phyloP scores from a whole-genome alignment of 2,113 vertebrate species.

The Nothoprocta pentlandii region DNA sequence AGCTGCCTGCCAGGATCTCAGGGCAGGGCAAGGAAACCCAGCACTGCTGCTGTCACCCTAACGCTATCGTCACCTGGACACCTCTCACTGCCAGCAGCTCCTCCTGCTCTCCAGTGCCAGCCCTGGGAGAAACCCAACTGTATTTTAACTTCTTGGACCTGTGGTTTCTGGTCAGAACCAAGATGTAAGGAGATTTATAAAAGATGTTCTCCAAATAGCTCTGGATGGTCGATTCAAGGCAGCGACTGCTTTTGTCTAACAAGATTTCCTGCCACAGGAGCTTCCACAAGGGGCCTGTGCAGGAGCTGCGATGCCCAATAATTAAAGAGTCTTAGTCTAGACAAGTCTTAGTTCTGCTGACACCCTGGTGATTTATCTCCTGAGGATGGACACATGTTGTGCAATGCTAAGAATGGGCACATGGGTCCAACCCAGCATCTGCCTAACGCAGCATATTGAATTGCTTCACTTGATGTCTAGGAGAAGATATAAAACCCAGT shows the following conservation, averaged over 20 bases:
- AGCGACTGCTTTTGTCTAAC: neutral
- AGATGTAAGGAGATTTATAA: neutral
- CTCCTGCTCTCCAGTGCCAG: neutral
- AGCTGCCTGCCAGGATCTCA: neutral
- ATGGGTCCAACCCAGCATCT: neutral
- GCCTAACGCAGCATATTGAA: neutral
- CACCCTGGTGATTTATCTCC: neutral
- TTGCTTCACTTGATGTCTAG: neutral
- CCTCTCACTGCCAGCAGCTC: neutral
- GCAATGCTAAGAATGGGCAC: neutral
- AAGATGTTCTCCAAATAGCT: neutral
- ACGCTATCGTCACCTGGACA: neutral
- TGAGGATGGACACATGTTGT: neutral
- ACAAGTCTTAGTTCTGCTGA: neutral
- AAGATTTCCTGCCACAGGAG: neutral
- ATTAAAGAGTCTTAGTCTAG: neutral
- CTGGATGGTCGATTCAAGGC: neutral
- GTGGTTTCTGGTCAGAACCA: neutral
- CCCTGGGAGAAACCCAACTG: neutral
- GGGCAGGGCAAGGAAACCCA: neutral
- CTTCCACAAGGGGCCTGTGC: neutral
- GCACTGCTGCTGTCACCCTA: neutral
- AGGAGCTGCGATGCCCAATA: neutral
- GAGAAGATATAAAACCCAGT: neutral
- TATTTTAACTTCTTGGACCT: neutral